Percentiles rank a stretch among this genome's conserved stretches.
Conservation (phyloP, 1,140 invertebrate species). For the Macrotrachela quadricornifera region DNA sequence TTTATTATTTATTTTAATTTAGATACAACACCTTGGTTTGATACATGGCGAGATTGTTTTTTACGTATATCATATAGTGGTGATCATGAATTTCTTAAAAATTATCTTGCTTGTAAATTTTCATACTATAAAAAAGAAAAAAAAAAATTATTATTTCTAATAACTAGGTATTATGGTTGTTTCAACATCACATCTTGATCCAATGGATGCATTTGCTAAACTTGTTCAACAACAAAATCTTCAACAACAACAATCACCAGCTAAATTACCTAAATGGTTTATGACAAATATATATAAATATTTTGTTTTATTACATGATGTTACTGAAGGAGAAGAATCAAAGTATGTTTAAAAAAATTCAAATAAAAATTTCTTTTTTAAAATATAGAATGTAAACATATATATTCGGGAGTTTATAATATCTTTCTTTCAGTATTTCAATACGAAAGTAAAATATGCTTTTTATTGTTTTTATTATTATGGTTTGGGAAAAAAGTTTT, state of each 20-base stretch:
- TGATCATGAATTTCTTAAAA: slow-evolving; percentile 81
- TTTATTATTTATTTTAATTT: slow-evolving; percentile 22
- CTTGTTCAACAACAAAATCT: slow-evolving; percentile 49
- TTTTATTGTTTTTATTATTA: neutral
- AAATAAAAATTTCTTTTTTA: neutral
- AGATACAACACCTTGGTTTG: slow-evolving; percentile 70
- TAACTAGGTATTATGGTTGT: slow-evolving; percentile 44
- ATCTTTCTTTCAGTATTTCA: slow-evolving; percentile 10
- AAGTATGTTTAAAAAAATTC: slow-evolving; percentile 32
- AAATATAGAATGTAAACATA: slow-evolving; percentile 2
- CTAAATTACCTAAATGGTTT: slow-evolving; percentile 66
- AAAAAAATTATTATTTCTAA: neutral
- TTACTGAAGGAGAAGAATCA: slow-evolving; percentile 38
- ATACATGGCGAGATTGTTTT: slow-evolving; percentile 76
- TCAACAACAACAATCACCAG: slow-evolving; percentile 47
- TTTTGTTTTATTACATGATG: slow-evolving; percentile 70
- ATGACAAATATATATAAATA: slow-evolving; percentile 48
- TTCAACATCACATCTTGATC: slow-evolving; percentile 54
- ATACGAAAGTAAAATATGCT: neutral
- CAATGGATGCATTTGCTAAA: slow-evolving; percentile 50
- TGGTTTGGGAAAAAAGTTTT: too few species aligned
- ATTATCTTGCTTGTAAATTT: slow-evolving; percentile 62
- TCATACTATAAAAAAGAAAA: slow-evolving; percentile 5
- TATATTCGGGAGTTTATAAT: too few species aligned
- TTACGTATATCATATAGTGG: slow-evolving; percentile 64